Percentiles rank a stretch among this genome's conserved stretches.
These are phyloP conservation scores for Phymanthus crucifer DNA, from an alignment of 92 coral and sea anemone genomes.

Conservation along the genomic window DNA sequence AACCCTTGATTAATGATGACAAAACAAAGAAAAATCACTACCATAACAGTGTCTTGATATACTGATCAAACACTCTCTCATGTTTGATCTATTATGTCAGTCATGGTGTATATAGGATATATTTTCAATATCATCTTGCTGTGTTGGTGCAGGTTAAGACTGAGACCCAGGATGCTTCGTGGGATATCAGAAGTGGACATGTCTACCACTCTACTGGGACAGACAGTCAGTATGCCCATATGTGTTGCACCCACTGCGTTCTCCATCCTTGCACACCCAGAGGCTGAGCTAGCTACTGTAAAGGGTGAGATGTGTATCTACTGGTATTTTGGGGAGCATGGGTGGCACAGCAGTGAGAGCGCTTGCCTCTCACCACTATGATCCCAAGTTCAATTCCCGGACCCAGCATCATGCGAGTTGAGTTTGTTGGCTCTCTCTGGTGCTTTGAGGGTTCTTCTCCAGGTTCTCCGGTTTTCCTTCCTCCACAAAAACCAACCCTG, in stretches of 20 bases:
- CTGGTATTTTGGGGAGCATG: background rate
- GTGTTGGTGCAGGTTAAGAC: background rate
- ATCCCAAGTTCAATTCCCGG: too few relatives aligned
- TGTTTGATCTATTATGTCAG: background rate
- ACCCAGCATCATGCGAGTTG: too few relatives aligned
- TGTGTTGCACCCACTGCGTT: slow-evolving; percentile 56
- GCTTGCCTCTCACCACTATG: too few relatives aligned
- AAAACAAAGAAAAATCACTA: too few relatives aligned
- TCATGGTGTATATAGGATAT: background rate
- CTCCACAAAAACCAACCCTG: too few relatives aligned
- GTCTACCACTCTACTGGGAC: slow-evolving; percentile 64
- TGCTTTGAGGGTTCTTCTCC: too few relatives aligned
- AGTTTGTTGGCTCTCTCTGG: too few relatives aligned
- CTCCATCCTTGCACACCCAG: slow-evolving; percentile 61
- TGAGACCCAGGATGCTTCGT: slow-evolving; percentile 58
- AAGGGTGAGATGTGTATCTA: slow-evolving; percentile 45
- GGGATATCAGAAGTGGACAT: slow-evolving; percentile 52
- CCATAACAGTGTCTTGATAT: too few relatives aligned
- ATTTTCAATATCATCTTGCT: background rate
- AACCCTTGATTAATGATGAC: too few relatives aligned
- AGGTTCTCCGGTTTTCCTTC: too few relatives aligned
- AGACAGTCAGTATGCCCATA: slow-evolving; percentile 65
- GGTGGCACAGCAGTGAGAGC: too few relatives aligned
- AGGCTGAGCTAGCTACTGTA: slow-evolving; percentile 65
- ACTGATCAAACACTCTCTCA: too few relatives aligned